Evolutionary conservation across 1,140 invertebrate species (phyloP), one percentile per base, ranked within the genome.

Genomic region (Cylas formicarius): DNA sequence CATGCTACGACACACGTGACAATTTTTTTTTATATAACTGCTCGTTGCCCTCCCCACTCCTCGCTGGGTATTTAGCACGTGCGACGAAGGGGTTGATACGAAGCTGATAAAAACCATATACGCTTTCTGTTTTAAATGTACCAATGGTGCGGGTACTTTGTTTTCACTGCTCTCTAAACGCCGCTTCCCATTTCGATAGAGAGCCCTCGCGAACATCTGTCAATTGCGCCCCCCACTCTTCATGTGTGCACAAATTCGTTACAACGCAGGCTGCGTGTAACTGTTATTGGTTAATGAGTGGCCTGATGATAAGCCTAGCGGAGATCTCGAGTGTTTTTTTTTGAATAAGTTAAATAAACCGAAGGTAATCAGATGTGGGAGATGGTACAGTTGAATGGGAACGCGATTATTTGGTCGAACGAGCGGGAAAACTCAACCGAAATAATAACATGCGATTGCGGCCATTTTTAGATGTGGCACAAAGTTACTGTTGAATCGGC

Each of bases 61-160:
- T n/a, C n/a, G n/a, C n/a, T n/a, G n/a, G n/a, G n/a, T n/a, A n/a
- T n/a, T n/a, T n/a, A n/a, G n/a, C n/a, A n/a, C n/a, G n/a, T n/a
- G n/a, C n/a, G n/a, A n/a, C n/a, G n/a, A 39, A 38, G 22, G 39
- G 28, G 28, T 20, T 32, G 39, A 42, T 42, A 42, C 17, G 39
- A 28, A 17, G 34, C 28, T 42, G 39, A 42, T 42, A 42, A 42
- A n/a, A 10, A 21, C 24, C 14, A 31, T 14, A 42, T 22, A 42
- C 39, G n/a, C n/a, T n/a, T n/a, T n/a, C n/a, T 42, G 29, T 42
- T 42, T 39, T 20, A 27, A 39, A 39, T 39, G 31, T 39, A n/a
- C 28, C 39, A 32, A 42, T 42, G 11, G 34, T 42, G 39, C 39
- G 39, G 39, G 39, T 42, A 42, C 39, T 31, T 24, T 28, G 39